Evolutionary conservation across 2,113 vertebrate genomes (phyloP).

Genomic region (Dissostichus mawsoni): DNA sequence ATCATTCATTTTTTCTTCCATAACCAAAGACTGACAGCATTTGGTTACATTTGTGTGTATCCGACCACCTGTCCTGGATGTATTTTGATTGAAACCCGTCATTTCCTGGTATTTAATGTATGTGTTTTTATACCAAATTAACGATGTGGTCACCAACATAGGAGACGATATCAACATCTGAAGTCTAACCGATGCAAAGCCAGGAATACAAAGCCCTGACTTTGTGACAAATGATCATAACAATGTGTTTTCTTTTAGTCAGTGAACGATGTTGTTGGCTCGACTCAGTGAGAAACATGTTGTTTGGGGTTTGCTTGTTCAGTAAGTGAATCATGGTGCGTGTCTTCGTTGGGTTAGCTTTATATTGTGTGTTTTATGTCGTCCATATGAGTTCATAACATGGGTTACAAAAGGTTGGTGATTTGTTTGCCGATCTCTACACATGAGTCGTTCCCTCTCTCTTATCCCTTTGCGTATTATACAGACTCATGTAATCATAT

Average conservation of each 20-base stretch:
- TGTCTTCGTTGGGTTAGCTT: conserved; percentile 4
- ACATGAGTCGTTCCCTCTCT: too few relatives aligned
- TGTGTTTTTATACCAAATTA: background rate
- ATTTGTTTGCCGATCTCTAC: conserved; percentile 18
- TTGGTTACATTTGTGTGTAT: too few relatives aligned
- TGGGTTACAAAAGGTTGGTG: background rate
- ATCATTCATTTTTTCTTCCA: background rate
- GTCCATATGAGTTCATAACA: too few relatives aligned
- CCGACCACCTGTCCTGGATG: background rate
- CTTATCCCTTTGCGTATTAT: too few relatives aligned
- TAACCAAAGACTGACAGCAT: too few relatives aligned
- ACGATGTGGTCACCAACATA: background rate
- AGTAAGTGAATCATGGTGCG: background rate
- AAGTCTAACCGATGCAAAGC: background rate
- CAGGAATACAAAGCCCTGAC: background rate
- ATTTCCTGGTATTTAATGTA: background rate
- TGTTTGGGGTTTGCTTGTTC: conserved; percentile 8
- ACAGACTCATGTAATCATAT: too few relatives aligned
- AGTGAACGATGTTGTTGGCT: conserved; percentile 14
- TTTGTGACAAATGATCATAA: conserved; percentile 2
- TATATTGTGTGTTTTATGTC: too few relatives aligned
- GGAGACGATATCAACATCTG: background rate
- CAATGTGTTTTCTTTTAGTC: conserved; percentile 1
- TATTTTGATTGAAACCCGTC: background rate
- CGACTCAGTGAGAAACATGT: background rate